phyloP scores from a whole-genome alignment of 1,140 invertebrate genomes.

The Platorchestia sp. region DNA sequence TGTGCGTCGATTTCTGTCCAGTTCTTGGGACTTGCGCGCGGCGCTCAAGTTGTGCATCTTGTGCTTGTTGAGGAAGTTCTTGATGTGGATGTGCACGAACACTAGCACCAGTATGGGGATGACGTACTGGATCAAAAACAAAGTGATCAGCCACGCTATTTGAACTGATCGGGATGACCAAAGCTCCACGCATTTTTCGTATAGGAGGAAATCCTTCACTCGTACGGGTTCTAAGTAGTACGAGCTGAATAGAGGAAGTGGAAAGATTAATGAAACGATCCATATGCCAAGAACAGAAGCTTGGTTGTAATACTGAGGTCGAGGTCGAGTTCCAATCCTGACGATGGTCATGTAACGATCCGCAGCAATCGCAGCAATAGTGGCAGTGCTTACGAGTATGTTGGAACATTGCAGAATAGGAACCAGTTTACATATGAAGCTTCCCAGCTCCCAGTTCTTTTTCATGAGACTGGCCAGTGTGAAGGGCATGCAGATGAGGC shows the following conservation, averaged over 20 bases:
- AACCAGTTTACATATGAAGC: conserved; percentile 75
- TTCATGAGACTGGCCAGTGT: conserved; percentile 73
- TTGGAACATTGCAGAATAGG: conserved; percentile 76
- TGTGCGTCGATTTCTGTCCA: conserved; percentile 74
- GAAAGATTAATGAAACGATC: conserved; percentile 72
- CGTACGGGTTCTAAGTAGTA: conserved; percentile 71
- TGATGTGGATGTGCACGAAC: conserved; percentile 75
- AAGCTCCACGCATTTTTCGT: conserved; percentile 72
- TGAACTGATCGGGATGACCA: conserved; percentile 72
- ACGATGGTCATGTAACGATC: conserved; percentile 77
- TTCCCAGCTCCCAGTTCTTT: conserved; percentile 71
- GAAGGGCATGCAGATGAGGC: conserved; percentile 76
- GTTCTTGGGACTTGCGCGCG: conserved; percentile 70
- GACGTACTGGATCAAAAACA: conserved; percentile 75
- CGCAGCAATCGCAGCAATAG: conserved; percentile 77
- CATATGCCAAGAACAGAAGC: conserved; percentile 74
- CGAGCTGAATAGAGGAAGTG: conserved; percentile 73
- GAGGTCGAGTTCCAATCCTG: conserved; percentile 43
- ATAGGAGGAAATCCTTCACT: conserved; percentile 70
- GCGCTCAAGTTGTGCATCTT: conserved; percentile 61
- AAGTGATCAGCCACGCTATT: conserved; percentile 73
- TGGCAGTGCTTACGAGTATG: conserved; percentile 77
- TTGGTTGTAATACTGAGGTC: conserved; percentile 70
- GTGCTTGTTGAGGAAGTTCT: conserved; percentile 70
- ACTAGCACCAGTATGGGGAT: conserved; percentile 75